Evolutionary conservation across 2,797 vertebrate species (phyloP), one percentile per base, ranked within the genome.

Genomic region (Rhinatrema bivittatum): DNA sequence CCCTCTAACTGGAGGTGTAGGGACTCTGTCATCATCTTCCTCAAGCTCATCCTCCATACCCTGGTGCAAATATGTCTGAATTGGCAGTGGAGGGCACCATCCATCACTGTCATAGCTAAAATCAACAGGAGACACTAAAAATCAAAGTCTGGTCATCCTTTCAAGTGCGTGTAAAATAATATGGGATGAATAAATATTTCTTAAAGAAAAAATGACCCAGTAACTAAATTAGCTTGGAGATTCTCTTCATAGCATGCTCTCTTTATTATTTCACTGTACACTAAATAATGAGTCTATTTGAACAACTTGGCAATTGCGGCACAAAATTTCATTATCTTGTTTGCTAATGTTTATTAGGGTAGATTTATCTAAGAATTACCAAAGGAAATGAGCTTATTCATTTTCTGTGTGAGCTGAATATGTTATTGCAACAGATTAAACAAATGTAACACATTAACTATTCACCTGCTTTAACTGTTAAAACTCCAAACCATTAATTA

Each of bases 1-100:
- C 2, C 96, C 96, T 26, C 96, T 72, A 16, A 99, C 83, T 27
- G 96, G 96, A 4, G 96, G 96, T 4, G 96, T 99, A 12, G 96
- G 96, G 14, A 98, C 96, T 14, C 96, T 82, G 32, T 99, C 96
- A 31, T 98, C 94, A 3, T 98, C 95, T 62, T 98, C 96, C 77
- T 99, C 94, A 53, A 98, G 81, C 64, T 99, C 96, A 46, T 99
- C 96, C 61, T 98, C 94, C 85, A 98, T 84, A 39, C 94, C 96
- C 65, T 98, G 96, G 67, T 99, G 96, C 43, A 99, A 80, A 50
- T 99, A 98, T 5, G 94, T 97, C 68, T 98, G 95, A 30, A 99
- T 89, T 0, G 94, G 94, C 67, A 98, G 86, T 14, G 93, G 90
- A 0, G 94, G 90, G 10, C 93, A 93, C 96, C 96, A 99, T 22